Evolutionary conservation across 2,797 vertebrate species (phyloP), one percentile per base, ranked within the genome.

Genomic region (Pangasius krempfi): DNA sequence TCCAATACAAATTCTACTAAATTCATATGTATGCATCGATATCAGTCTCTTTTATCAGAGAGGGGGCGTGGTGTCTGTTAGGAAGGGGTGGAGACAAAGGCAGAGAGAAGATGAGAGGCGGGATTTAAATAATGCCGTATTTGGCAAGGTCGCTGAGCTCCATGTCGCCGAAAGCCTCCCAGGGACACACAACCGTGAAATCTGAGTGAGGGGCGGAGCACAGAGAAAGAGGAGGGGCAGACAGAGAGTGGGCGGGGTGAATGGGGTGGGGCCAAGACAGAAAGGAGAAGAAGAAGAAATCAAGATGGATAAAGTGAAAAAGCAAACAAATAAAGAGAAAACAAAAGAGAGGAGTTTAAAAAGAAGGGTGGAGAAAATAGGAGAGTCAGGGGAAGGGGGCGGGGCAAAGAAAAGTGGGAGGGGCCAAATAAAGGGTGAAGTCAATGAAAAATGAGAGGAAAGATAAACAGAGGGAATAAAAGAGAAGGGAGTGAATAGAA

Each of bases 141-240:
- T 97, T 97, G 92, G 96, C 96, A 93, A 97, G 90, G 90, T 97
- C 96, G 91, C 96, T 96, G 92, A 97, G 96, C 95, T 97, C 96
- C 96, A 97, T 95, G 93, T 97, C 96, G 33, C 96, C 96, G 5
- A 97, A 97, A 50, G 97, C 97, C 89, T 97, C 96, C 97, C 97
- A 97, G 89, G 97, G 97, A 92, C 97, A 97, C 56, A 97, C 95
- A 79, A 97, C 97, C 3, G 96, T 96, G 94, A 97, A 96, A 94
- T 97, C 97, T 95, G 91, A 78, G 56, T 40, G n/a, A 16, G 44
- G 18, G 68, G 47, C 2, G 2, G 54, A 40, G 22, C 33, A 81
- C 5, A 44, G 22, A 64, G 12, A 76, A 56, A 86, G 44, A 84
- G 56, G 10, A 0, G 14, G 44, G 37, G 9, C 16, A 40, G n/a